Evolutionary conservation across 1,140 invertebrate species (phyloP).

Genomic region (Acromyrmex heyeri): DNA sequence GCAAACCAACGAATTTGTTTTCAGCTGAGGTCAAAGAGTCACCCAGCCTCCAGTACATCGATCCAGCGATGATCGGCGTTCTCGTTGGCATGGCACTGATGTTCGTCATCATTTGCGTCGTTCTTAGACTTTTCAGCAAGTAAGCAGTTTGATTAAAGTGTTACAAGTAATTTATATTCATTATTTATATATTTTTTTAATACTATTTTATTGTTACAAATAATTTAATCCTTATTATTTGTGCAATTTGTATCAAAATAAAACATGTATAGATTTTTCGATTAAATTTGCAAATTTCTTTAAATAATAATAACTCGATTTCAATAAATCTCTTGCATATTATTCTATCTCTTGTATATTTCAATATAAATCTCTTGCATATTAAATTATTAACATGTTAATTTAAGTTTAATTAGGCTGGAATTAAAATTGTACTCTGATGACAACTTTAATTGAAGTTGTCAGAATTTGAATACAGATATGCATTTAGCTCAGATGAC

Average conservation of each 20-base stretch:
- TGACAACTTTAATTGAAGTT: constrained; percentile 8
- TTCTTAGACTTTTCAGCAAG: constrained; percentile 97
- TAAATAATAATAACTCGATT: constrained; percentile 16
- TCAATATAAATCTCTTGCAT: neutral
- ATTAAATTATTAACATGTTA: constrained; percentile 6
- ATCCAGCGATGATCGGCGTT: constrained; percentile 96
- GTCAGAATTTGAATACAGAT: neutral
- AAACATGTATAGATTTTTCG: neutral
- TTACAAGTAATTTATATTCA: neutral
- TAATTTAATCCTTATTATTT: too few species aligned
- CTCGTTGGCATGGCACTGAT: constrained; percentile 96
- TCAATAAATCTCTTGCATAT: neutral
- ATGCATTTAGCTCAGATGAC: neutral
- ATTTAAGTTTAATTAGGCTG: neutral
- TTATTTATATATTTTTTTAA: too few species aligned
- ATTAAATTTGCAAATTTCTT: neutral
- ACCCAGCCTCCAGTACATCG: constrained; percentile 89
- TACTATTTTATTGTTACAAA: too few species aligned
- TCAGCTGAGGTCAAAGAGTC: constrained; percentile 86
- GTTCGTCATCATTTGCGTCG: constrained; percentile 98
- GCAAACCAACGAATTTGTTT: constrained; percentile 49
- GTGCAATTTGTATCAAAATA: neutral
- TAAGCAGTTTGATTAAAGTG: constrained; percentile 86
- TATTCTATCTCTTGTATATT: neutral
- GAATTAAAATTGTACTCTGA: neutral